Conservation (phyloP, 1,140 invertebrate genomes). For the Harlomillsia oculata region DNA sequence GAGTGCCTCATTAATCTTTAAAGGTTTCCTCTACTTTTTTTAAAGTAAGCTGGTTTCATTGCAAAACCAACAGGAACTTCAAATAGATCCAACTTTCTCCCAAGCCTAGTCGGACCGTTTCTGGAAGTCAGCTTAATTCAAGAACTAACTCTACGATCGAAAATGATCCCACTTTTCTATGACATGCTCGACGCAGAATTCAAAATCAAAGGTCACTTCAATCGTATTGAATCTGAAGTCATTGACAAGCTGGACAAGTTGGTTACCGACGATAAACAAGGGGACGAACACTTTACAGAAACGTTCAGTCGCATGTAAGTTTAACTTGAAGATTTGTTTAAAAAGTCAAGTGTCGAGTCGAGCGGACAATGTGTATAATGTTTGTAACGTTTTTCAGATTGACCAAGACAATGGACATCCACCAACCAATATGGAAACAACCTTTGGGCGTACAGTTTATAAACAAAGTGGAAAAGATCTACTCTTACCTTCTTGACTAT, state of each 20-base stretch:
- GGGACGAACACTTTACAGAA: conserved; percentile 82
- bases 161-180: conserved; percentile 81
- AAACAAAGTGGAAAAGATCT: too few relatives aligned
- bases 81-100: too few relatives aligned
- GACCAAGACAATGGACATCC: too few relatives aligned
- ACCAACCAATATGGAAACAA: too few relatives aligned
- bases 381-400: too few relatives aligned
- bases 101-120: conserved; percentile 84
- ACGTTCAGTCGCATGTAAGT: conserved; percentile 76
- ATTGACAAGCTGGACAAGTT: conserved; percentile 88
- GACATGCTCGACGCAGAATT: conserved; percentile 96
- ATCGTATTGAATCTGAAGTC: conserved; percentile 72
- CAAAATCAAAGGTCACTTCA: conserved; percentile 57
- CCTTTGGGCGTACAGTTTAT: too few relatives aligned
- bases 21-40: too few relatives aligned
- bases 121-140: conserved; percentile 88
- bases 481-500: conserved; percentile 84
- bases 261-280: conserved; percentile 74
- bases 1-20: too few relatives aligned
- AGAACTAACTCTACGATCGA: conserved; percentile 73
- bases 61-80: too few relatives aligned
- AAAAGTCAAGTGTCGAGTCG: too few relatives aligned
- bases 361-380: too few relatives aligned
- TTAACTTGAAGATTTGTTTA: background rate
- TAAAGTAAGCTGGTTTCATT: conserved; percentile 64